phyloP scores from a whole-genome alignment of 2,113 vertebrate species.

The Ceyx margarethae region DNA sequence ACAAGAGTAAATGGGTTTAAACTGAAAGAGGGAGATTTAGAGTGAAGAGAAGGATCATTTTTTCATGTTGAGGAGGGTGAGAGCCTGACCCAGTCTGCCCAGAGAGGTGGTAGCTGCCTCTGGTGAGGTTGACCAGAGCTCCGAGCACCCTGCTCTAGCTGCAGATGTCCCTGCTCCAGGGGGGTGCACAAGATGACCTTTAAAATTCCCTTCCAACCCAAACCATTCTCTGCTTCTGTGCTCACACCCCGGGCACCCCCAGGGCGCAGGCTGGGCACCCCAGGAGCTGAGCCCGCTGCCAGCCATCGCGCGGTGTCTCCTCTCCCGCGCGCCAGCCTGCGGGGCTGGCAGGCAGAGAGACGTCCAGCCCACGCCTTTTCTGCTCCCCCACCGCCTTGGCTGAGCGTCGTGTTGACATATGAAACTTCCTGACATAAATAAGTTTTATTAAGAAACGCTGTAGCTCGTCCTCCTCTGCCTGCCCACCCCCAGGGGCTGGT shows the following conservation, averaged over 20 bases:
- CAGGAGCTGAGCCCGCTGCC: neutral
- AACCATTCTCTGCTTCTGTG: neutral
- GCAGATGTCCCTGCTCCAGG: too few species aligned
- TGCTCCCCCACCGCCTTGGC: neutral
- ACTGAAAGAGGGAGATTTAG: too few species aligned
- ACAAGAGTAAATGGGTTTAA: too few species aligned
- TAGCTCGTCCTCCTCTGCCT: neutral
- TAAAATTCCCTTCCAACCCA: too few species aligned
- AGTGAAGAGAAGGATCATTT: too few species aligned
- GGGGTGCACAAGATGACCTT: too few species aligned
- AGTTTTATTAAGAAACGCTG: conserved; percentile 22
- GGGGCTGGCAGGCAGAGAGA: neutral
- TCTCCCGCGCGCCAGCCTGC: fast-evolving
- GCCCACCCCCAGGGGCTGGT: neutral
- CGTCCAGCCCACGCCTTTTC: fast-evolving
- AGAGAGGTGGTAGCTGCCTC: too few species aligned
- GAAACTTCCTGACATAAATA: conserved; percentile 34
- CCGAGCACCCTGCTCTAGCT: too few species aligned
- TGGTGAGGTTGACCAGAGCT: too few species aligned
- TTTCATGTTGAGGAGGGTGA: too few species aligned
- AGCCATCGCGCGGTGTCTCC: fast-evolving
- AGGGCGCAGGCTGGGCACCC: fast-evolving
- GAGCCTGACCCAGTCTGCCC: too few species aligned
- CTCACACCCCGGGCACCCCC: fast-evolving
- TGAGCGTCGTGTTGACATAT: neutral